Conservation (phyloP, 2,797 vertebrate genomes). For the Tokudaia tokunoshimensis region DNA sequence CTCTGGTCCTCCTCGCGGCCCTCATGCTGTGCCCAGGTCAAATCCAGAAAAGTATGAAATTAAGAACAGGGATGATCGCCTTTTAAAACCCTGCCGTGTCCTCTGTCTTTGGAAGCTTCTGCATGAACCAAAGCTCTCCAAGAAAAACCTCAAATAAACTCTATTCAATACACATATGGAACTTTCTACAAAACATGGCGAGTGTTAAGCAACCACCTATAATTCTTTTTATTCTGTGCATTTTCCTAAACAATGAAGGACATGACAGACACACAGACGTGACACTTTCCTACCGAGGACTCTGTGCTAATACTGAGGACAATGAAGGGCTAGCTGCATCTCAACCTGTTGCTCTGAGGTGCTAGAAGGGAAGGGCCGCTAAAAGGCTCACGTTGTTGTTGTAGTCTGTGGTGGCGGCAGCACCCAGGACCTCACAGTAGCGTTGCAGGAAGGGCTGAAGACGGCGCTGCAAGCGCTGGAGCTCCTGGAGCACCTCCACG, state of each 20-base stretch:
- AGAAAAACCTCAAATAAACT: background rate
- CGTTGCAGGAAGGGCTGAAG: constrained; percentile 95
- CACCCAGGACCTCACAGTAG: constrained; percentile 93
- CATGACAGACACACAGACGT: rapidly evolving
- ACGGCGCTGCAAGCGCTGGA: constrained; percentile 92
- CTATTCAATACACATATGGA: background rate
- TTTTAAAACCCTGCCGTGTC: background rate
- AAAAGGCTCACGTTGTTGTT: constrained; percentile 91
- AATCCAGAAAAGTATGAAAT: background rate
- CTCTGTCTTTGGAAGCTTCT: background rate
- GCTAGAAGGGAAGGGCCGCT: rapidly evolving
- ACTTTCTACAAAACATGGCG: background rate
- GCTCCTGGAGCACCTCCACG: constrained; percentile 93
- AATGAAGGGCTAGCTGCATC: background rate
- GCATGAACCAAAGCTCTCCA: background rate
- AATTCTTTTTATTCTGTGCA: background rate
- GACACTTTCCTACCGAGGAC: background rate
- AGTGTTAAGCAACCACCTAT: background rate
- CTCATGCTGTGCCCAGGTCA: constrained; percentile 87
- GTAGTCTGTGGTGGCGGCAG: constrained; percentile 92
- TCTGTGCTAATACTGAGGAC: background rate
- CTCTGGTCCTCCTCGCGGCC: constrained; percentile 94
- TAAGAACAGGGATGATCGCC: background rate
- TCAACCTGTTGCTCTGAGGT: background rate
- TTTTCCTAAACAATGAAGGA: background rate